Evolutionary conservation across 2,888 invertebrate genomes (phyloP).

Genomic region (Sialis fuliginosa): DNA sequence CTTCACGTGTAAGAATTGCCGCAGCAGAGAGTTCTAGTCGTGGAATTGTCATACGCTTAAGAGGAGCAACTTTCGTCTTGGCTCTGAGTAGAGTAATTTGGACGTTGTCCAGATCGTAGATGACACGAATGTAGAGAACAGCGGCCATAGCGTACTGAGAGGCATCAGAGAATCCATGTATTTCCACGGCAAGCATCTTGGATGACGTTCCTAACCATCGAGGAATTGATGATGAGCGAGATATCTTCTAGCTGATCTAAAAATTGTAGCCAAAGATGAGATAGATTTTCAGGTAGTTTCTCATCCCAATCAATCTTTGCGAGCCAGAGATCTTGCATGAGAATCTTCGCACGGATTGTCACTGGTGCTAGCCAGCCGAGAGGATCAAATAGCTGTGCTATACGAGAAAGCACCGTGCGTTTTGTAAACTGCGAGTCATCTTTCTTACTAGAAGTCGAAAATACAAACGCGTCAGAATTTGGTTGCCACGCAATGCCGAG

Average conservation of each 20-base stretch:
- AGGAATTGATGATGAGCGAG: slow-evolving; percentile 1
- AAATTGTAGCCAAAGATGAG: slow-evolving; percentile 1
- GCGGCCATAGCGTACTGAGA: too few relatives aligned
- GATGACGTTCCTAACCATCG: slow-evolving; percentile 2
- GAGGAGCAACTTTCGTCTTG: background rate
- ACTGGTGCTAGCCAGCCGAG: background rate
- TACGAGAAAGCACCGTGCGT: background rate
- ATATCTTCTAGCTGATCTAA: background rate
- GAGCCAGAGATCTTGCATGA: slow-evolving; percentile 1
- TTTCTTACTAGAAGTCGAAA: background rate
- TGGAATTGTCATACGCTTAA: too few relatives aligned
- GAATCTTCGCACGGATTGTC: background rate
- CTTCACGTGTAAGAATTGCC: too few relatives aligned
- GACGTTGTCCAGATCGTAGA: background rate
- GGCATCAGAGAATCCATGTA: slow-evolving; percentile 1
- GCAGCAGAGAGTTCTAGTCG: too few relatives aligned
- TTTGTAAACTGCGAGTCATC: background rate
- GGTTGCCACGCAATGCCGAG: background rate
- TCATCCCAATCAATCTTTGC: slow-evolving; percentile 1
- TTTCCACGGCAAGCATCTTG: background rate
- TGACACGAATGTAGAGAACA: background rate
- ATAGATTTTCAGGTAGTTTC: background rate
- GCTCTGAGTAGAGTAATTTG: background rate
- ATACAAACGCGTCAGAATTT: background rate
- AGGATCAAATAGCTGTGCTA: slow-evolving; percentile 1